These are phyloP conservation scores for Chionis minor DNA, from an alignment of 2,113 vertebrate genomes.

Conservation along the genomic window DNA sequence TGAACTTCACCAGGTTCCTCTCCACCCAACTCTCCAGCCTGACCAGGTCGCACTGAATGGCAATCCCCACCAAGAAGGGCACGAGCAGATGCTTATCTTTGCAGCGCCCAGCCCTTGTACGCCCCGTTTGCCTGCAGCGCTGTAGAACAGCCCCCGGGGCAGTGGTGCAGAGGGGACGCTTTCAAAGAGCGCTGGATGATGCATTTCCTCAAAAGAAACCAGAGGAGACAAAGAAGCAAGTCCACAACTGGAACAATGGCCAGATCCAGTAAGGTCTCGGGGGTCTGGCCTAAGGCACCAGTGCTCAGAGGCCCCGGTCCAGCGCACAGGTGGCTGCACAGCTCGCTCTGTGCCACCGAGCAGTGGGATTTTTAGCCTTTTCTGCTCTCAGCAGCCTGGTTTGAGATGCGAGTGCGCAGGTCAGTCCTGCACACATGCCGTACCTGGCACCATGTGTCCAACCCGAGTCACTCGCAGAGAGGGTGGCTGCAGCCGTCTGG, in stretches of 20 bases:
- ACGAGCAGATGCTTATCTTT: fast-evolving
- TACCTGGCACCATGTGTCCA: not conserved
- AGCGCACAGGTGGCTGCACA: fast-evolving
- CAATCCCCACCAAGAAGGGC: not conserved
- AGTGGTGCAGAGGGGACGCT: not conserved
- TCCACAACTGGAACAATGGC: too few species aligned
- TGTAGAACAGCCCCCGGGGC: not conserved
- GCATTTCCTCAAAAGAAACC: not conserved
- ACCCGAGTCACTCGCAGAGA: not conserved
- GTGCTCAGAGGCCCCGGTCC: not conserved
- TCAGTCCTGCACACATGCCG: not conserved
- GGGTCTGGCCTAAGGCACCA: not conserved
- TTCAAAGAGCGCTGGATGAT: not conserved
- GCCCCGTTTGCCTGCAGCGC: not conserved
- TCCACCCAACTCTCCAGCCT: too few species aligned
- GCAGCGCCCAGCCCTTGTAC: not conserved
- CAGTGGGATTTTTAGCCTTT: too few species aligned
- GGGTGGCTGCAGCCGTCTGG: not conserved
- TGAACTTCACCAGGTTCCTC: too few species aligned
- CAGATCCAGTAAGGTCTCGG: too few species aligned
- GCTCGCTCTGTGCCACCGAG: not conserved
- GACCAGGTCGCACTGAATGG: too few species aligned
- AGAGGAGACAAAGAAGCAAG: not conserved
- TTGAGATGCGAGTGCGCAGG: fast-evolving
- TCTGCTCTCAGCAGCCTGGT: not conserved